Conservation (phyloP, 2,113 vertebrate genomes). For the Corvus hawaiiensis region DNA sequence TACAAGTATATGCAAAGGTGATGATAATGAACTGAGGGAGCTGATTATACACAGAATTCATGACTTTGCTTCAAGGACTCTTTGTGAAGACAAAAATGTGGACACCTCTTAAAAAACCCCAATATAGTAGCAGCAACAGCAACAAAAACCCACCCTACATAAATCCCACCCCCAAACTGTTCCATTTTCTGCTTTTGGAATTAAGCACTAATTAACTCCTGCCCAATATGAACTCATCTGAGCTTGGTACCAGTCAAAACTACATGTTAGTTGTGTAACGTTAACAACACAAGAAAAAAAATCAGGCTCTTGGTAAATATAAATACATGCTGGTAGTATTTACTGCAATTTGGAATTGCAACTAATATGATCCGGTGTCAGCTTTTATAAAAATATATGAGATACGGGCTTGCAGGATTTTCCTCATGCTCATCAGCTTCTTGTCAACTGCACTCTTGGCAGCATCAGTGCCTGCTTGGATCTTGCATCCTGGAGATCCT, state of each 20-base stretch:
- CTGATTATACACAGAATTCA: background rate
- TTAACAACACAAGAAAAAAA: background rate
- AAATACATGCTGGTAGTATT: background rate
- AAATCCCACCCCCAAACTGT: background rate
- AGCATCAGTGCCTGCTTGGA: background rate
- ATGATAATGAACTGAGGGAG: background rate
- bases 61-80: background rate
- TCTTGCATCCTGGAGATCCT: background rate
- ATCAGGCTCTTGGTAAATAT: background rate
- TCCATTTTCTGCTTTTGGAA: background rate
- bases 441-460: accelerated
- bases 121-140: background rate
- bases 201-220: background rate
- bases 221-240: background rate
- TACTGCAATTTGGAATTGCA: background rate
- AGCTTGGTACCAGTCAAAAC: background rate
- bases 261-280: background rate
- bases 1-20: background rate
- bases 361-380: background rate
- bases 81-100: background rate
- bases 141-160: background rate
- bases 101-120: background rate
- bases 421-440: background rate
- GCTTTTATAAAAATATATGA: background rate
- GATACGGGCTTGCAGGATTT: background rate